These are phyloP conservation scores for Camponotus vicinus DNA, from an alignment of 1,140 invertebrate genomes.

Conservation along the genomic window DNA sequence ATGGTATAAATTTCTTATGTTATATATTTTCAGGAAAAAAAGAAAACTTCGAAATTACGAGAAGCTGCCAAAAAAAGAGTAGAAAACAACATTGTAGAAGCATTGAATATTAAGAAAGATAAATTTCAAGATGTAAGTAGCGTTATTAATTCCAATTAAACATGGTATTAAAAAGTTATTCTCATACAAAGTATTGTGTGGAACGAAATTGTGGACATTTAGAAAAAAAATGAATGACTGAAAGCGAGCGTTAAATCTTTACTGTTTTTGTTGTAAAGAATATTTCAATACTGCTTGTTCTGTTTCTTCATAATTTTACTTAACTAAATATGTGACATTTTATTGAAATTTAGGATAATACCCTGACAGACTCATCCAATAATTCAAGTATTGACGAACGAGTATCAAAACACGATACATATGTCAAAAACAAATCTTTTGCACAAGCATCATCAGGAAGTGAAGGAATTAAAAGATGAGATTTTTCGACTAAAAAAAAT, in stretches of 20 bases:
- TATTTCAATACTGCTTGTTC: neutral
- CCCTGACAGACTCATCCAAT: neutral
- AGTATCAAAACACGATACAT: neutral
- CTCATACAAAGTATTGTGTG: neutral
- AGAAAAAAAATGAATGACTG: neutral
- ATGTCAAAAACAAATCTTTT: neutral
- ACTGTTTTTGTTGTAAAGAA: neutral
- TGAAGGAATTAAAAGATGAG: neutral
- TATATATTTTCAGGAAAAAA: neutral
- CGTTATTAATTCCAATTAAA: neutral
- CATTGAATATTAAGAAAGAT: neutral
- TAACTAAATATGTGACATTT: neutral
- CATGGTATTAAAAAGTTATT: neutral
- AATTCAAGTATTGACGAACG: neutral
- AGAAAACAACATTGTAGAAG: conserved; percentile 3
- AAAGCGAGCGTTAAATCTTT: neutral
- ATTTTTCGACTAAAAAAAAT: neutral
- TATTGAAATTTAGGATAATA: neutral
- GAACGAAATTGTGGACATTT: neutral
- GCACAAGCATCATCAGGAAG: neutral
- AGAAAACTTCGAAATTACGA: neutral
- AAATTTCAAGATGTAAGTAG: conserved; percentile 3
- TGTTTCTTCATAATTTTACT: too few relatives aligned
- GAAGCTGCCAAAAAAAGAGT: neutral
- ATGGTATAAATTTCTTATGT: neutral